A percentile compares a stretch with the other conserved stretches of the same genome.
Conservation (phyloP, 2,113 vertebrate species). For the Phaetusa simplex region DNA sequence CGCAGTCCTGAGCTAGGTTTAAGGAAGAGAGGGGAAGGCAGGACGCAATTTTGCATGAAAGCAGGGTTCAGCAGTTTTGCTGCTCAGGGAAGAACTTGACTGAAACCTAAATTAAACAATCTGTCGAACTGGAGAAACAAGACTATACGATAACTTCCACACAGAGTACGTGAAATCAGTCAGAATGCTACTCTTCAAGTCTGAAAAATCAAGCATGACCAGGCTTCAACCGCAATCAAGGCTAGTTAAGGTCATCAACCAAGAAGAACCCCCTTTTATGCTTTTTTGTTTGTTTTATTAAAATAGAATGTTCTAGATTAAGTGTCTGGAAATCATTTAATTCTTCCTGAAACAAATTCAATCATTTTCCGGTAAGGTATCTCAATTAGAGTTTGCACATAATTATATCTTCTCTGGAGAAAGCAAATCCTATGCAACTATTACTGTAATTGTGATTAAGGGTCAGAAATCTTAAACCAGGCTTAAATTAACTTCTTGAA, state of each 20-base stretch:
- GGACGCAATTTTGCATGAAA: background rate
- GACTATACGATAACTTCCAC: background rate
- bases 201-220: background rate
- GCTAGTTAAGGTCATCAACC: background rate
- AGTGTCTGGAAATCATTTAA: background rate
- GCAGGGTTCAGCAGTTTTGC: background rate
- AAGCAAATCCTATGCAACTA: background rate
- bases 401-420: background rate
- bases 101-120: conserved; percentile 3
- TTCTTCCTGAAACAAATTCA: background rate
- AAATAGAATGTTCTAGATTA: background rate
- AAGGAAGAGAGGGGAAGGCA: background rate
- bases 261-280: background rate
- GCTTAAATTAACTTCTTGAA: background rate
- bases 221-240: background rate
- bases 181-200: background rate
- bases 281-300: background rate
- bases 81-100: background rate
- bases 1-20: background rate
- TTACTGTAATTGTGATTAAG: background rate
- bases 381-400: background rate
- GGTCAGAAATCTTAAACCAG: background rate
- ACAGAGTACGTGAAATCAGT: background rate
- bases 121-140: background rate
- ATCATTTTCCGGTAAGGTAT: background rate